phyloP scores from a whole-genome alignment of 2,888 invertebrate species.

The Lasioglossum lativentre region DNA sequence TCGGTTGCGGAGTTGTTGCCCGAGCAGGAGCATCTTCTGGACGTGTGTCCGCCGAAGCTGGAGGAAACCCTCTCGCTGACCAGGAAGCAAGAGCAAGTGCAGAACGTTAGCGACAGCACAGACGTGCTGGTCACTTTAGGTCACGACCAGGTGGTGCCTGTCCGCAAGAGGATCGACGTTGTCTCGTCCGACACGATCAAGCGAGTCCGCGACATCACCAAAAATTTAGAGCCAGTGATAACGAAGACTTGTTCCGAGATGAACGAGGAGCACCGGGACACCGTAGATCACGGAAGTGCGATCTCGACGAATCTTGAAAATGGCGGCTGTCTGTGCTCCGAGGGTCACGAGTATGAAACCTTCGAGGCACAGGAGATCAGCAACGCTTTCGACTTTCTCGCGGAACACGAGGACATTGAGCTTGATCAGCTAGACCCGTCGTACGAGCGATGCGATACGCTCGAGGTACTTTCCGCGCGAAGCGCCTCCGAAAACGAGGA shows the following conservation, averaged over 20 bases:
- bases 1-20: slow-evolving; percentile 69
- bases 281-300: slow-evolving; percentile 57
- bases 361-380: slow-evolving; percentile 79
- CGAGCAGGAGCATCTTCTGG: slow-evolving; percentile 82
- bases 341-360: slow-evolving; percentile 64
- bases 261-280: slow-evolving; percentile 62
- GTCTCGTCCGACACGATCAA: slow-evolving; percentile 83
- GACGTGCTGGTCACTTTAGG: slow-evolving; percentile 81
- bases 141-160: slow-evolving; percentile 81
- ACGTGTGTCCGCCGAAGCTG: slow-evolving; percentile 82
- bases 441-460: slow-evolving; percentile 17
- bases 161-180: slow-evolving; percentile 81
- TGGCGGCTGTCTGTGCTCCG: not conserved
- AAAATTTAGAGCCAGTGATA: slow-evolving; percentile 81
- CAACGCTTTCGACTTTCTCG: slow-evolving; percentile 80
- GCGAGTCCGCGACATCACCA: slow-evolving; percentile 81
- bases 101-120: slow-evolving; percentile 64
- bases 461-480: not conserved
- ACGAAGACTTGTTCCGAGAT: slow-evolving; percentile 58
- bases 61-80: slow-evolving; percentile 82
- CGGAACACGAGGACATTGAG: slow-evolving; percentile 78
- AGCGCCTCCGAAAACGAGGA: slow-evolving; percentile 28
- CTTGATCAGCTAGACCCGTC: slow-evolving; percentile 42
- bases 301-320: slow-evolving; percentile 19
- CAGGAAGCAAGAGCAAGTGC: slow-evolving; percentile 73